A percentile compares a stretch with the other conserved stretches of the same genome.
phyloP scores from a whole-genome alignment of 1,140 invertebrate species.

The Megalopta genalis region DNA sequence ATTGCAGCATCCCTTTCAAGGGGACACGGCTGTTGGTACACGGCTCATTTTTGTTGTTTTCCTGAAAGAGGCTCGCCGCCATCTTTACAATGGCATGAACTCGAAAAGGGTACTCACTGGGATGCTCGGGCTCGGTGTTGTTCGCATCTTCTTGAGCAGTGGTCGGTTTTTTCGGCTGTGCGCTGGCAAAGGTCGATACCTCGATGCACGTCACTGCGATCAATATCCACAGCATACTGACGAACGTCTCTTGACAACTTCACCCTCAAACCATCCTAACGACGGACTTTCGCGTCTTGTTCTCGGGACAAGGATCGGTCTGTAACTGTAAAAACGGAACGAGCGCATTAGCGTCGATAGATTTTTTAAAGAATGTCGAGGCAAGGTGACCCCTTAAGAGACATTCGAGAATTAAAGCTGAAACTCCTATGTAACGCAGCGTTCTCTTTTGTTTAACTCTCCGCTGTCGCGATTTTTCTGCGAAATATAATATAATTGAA shows the following conservation, averaged over 20 bases:
- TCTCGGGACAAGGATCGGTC: conserved; percentile 14
- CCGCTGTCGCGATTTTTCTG: too few relatives aligned
- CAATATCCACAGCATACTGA: conserved; percentile 72
- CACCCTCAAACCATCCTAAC: conserved; percentile 65
- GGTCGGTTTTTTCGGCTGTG: conserved; percentile 69
- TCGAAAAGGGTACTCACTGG: conserved; percentile 64
- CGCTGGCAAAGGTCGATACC: conserved; percentile 73
- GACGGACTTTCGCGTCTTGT: conserved; percentile 39
- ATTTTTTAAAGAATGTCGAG: too few relatives aligned
- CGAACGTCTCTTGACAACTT: conserved; percentile 59
- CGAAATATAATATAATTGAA: too few relatives aligned
- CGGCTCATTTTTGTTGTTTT: too few relatives aligned
- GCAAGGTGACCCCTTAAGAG: too few relatives aligned
- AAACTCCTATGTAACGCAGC: too few relatives aligned
- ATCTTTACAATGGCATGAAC: too few relatives aligned
- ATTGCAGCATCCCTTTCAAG: too few relatives aligned
- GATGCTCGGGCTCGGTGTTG: conserved; percentile 71
- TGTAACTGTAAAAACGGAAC: conserved; percentile 9
- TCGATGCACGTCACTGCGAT: conserved; percentile 72
- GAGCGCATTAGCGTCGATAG: neutral
- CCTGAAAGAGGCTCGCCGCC: too few relatives aligned
- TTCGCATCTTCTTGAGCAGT: conserved; percentile 66
- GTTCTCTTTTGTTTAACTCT: too few relatives aligned
- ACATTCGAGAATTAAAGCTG: too few relatives aligned
- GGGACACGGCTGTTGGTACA: too few relatives aligned